Base-by-base conservation (phyloP, 2,113 vertebrate genomes). In the Chlorodrepanis virens region DNA sequence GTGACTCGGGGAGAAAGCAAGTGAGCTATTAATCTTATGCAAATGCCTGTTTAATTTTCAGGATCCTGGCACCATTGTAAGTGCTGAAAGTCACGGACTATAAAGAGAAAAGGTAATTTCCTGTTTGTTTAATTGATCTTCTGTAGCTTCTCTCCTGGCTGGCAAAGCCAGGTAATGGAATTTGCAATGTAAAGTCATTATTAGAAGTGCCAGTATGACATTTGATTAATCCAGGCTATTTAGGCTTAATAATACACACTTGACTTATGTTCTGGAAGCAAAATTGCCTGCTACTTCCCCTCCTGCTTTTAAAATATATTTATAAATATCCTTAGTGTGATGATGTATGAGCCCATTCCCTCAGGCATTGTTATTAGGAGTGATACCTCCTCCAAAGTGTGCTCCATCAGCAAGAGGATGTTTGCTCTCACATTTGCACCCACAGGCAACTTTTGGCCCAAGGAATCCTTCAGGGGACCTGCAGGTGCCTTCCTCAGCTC, bases 171-270 rank as follows among this genome's bases (percentile, higher is more conserved):
- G 90, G 87, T 97, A 96, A 96, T 95, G 93, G 94, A 97, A 94
- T 94, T 94, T 93, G 64, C 84, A 76, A 75, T 75, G 84, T 90
- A 59, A 86, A 96, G 90, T 92, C 93, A 85, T 94, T 94, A 96
- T 97, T 93, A 96, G 94, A 96, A 97, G 96, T 96, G 92, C 84
- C 94, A 97, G 90, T 74, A 72, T 94, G 95, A 96, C 95, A 97
- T 96, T 97, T 97, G 96, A 97, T 98, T 97, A 97, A 97, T 94
- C 77, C 40, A 47, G 79, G 93, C 93, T 96, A 87, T 94, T 98
- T 96, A 95, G 82, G 83, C 68, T 90, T 96, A 85, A 95, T 96
- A 95, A 92, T 83, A 92, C 72, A 95, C 85, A 81, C 89, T 93
- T 86, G 78, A 84, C 89, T 84, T 96, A 95, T 53, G 70, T 90